Base-by-base conservation (phyloP, 1,140 invertebrate genomes). In the Pseudomyrmex cubaensis region DNA sequence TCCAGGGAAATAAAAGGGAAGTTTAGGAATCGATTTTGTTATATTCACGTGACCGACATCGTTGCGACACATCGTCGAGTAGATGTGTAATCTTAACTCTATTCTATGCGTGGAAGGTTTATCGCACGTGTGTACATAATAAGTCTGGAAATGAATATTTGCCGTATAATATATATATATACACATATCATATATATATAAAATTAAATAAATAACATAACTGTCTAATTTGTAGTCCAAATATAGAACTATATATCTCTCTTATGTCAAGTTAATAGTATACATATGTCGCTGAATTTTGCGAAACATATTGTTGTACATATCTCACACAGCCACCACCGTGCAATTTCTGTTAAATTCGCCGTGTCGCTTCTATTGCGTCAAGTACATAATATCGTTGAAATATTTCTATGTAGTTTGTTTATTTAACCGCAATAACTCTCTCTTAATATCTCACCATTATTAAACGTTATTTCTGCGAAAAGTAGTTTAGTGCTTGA, bases 11-110 rank as follows among this genome's bases (percentile, higher is more conserved):
- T 72, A 64, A 82, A 80, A 64, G 15, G 5, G 66, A 80, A 64
- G 80, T 84, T 70, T 64, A 72, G 57, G 44, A 82, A 84, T 84
- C 66, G 76, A 84, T 84, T 84, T 70, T 50, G 25, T 25, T 35
- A 35, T 46, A 56, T 22, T 70, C 66, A 50, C 66, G 59, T 84
- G 76, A 82, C 83, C 76, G 64, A 63, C 76, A 69, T 80, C 46
- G 35, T 44, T 17, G 48, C 48, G 56, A n/a, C 20, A 22, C 25
- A 35, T 35, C 48, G n/a, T 56, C 54, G 50, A 80, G 50, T 20
- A 57, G 15, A 9, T 15, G 56, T 15, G 56, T 48, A 61, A 64
- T 84, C 83, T 62, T 82, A 72, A 48, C 67, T 61, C 10, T 17
- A 10, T 35, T 56, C 22, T 50, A 46, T 3, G 44, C 62, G 62